phyloP scores from a whole-genome alignment of 2,797 vertebrate genomes.

The Premnoplex brunnescens region DNA sequence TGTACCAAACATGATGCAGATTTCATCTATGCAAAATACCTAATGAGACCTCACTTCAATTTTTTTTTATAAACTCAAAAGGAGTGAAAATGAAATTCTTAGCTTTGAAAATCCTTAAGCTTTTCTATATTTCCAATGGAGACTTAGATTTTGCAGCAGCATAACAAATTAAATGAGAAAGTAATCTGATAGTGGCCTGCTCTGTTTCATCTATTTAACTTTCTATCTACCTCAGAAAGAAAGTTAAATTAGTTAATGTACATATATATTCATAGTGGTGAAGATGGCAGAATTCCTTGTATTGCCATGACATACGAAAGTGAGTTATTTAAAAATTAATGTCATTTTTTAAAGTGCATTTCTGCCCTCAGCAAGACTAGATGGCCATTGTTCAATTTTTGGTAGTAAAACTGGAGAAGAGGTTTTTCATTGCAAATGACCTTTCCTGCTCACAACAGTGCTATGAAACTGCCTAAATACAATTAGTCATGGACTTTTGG shows the following conservation, averaged over 20 bases:
- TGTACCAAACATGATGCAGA: not conserved
- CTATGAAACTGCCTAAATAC: not conserved
- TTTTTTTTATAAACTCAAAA: not conserved
- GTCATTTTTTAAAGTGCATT: not conserved
- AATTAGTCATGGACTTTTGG: not conserved
- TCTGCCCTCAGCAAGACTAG: not conserved
- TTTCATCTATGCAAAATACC: not conserved
- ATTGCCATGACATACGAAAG: not conserved
- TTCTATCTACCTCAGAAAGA: not conserved
- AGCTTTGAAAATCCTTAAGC: not conserved
- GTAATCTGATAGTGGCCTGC: not conserved
- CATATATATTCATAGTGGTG: not conserved
- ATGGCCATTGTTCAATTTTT: not conserved
- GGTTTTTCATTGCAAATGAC: not conserved
- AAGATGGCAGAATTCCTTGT: not conserved
- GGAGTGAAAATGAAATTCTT: not conserved
- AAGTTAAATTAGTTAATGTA: not conserved
- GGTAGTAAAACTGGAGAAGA: conserved; percentile 21
- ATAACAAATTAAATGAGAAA: not conserved
- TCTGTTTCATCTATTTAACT: not conserved
- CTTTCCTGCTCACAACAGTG: not conserved
- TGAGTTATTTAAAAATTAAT: not conserved
- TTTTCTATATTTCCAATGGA: not conserved
- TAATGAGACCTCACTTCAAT: not conserved
- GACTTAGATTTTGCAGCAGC: not conserved